phyloP scores from a whole-genome alignment of 2,113 vertebrate genomes.

The Tapirus terrestris region DNA sequence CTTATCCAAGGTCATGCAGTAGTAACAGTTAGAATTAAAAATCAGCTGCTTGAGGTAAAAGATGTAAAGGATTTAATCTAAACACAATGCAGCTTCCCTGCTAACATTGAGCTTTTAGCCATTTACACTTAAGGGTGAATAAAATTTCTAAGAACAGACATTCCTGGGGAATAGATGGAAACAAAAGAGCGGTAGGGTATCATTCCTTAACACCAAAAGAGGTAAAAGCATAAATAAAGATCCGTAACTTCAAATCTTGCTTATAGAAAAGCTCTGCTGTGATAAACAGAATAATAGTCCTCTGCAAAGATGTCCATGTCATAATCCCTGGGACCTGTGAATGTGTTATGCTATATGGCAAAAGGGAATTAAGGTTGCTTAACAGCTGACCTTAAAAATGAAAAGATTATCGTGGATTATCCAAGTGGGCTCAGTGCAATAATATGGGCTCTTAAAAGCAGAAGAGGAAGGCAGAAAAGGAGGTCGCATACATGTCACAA shows the following conservation, averaged over 20 bases:
- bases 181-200: background rate
- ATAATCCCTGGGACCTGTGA: background rate
- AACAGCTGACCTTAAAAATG: background rate
- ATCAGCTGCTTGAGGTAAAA: background rate
- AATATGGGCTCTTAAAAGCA: background rate
- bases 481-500: background rate
- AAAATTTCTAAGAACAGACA: background rate
- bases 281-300: background rate
- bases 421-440: background rate
- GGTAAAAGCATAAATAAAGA: background rate
- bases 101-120: background rate
- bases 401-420: background rate
- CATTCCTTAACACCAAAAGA: background rate
- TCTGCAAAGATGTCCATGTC: background rate
- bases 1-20: background rate
- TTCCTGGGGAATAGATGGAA: background rate
- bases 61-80: background rate
- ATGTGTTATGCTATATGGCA: background rate
- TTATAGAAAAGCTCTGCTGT: background rate
- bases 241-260: background rate
- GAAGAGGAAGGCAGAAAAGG: background rate
- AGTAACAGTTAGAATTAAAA: background rate
- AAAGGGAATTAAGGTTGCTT: background rate
- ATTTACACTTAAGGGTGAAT: background rate
- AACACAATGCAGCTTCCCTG: background rate